phyloP scores from a whole-genome alignment of 2,888 invertebrate species.

The Sesia bembeciformis region DNA sequence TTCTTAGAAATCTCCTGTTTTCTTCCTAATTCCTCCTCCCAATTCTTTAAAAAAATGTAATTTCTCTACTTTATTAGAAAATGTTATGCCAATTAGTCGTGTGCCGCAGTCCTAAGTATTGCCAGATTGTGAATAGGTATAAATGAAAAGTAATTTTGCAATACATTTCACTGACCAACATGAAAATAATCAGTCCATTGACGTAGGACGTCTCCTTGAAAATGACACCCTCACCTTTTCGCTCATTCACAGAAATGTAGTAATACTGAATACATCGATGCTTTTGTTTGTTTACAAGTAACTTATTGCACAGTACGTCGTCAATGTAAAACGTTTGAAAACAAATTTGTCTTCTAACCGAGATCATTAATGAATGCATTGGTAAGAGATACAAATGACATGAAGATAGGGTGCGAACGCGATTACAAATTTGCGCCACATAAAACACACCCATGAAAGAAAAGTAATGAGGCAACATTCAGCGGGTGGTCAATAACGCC shows the following conservation, averaged over 20 bases:
- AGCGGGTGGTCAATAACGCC: constrained; percentile 57
- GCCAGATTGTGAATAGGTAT: constrained; percentile 26
- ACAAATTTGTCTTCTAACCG: not conserved
- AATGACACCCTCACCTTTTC: not conserved
- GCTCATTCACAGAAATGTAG: not conserved
- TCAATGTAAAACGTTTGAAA: constrained; percentile 13
- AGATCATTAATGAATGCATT: constrained; percentile 1
- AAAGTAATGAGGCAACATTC: constrained; percentile 58
- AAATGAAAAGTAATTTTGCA: constrained; percentile 23
- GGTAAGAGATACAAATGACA: constrained; percentile 22
- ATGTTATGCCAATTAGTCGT: too few relatives aligned
- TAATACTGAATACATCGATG: constrained; percentile 8
- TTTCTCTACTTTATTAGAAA: too few relatives aligned
- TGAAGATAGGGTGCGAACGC: constrained; percentile 49
- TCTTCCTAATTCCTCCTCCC: too few relatives aligned
- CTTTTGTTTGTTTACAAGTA: not conserved
- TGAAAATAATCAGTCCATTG: constrained; percentile 25
- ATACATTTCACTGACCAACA: constrained; percentile 15
- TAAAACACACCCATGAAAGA: constrained; percentile 52
- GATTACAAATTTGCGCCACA: constrained; percentile 53
- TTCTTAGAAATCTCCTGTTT: too few relatives aligned
- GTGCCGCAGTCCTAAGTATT: not conserved
- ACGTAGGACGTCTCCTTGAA: constrained; percentile 23
- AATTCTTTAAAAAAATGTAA: too few relatives aligned
- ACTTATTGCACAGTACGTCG: not conserved